Conservation (phyloP, 1,140 invertebrate genomes). For the Papilio machaon region DNA sequence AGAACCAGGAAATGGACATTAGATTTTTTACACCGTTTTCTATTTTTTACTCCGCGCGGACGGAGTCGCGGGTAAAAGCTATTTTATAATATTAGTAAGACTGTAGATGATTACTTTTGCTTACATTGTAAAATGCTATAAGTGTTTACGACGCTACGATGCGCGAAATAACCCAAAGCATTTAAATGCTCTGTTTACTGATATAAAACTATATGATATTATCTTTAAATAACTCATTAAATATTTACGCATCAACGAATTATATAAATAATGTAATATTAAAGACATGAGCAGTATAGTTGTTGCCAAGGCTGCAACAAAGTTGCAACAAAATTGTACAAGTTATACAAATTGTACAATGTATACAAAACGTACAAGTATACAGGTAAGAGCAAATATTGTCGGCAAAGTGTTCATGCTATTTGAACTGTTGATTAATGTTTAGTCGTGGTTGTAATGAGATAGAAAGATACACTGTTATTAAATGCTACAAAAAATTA, state of each 20-base stretch:
- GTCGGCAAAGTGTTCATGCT: neutral
- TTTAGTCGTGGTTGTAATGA: neutral
- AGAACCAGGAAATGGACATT: no score
- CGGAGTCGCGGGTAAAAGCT: no score
- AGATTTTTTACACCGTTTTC: no score
- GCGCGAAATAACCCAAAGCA: neutral
- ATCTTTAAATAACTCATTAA: neutral
- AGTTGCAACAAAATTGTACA: neutral
- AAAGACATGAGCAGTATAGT: neutral
- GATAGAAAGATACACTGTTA: no score
- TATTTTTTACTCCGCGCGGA: no score
- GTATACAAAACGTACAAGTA: neutral
- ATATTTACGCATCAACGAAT: neutral
- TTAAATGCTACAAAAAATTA: no score
- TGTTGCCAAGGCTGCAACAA: neutral
- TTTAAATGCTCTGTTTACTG: neutral
- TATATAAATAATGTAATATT: slow-evolving; percentile 2
- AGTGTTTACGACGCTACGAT: neutral
- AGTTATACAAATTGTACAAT: neutral
- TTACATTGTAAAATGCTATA: neutral
- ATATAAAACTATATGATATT: neutral
- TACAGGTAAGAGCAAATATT: neutral
- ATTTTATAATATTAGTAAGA: no score
- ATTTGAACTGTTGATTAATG: neutral
- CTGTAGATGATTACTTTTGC: neutral